These are phyloP conservation scores for Sinella curviseta DNA, from an alignment of 1,140 invertebrate species.

Conservation along the genomic window DNA sequence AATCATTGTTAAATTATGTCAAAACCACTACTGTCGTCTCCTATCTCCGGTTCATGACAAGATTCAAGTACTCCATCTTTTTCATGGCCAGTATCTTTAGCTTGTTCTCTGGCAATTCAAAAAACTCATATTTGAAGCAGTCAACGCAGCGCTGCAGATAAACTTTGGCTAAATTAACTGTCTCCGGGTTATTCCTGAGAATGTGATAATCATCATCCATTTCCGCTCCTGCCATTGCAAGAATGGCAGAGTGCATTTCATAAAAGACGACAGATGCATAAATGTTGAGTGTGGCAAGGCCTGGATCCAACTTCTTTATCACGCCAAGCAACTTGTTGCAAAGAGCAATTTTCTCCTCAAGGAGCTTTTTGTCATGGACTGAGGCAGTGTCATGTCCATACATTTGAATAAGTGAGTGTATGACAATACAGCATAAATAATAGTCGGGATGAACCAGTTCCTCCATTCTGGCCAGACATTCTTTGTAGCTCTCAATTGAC, in stretches of 20 bases:
- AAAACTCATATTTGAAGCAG: conserved; percentile 45
- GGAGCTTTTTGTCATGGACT: conserved; percentile 30
- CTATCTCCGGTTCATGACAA: conserved; percentile 13
- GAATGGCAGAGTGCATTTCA: conserved; percentile 46
- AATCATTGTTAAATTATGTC: no score
- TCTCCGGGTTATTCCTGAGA: conserved; percentile 41
- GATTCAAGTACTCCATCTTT: conserved; percentile 46
- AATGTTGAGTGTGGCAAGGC: conserved; percentile 40
- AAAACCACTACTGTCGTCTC: no score
- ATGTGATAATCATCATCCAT: conserved; percentile 46
- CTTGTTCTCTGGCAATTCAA: conserved; percentile 42
- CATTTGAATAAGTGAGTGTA: conserved; percentile 46
- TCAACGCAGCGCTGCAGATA: conserved; percentile 47
- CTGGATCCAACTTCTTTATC: conserved; percentile 44
- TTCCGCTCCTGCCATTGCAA: conserved; percentile 42
- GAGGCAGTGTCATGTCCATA: conserved; percentile 27
- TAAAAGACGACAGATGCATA: conserved; percentile 46
- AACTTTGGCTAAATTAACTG: conserved; percentile 46
- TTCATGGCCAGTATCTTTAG: conserved; percentile 42
- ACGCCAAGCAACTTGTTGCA: conserved; percentile 41
- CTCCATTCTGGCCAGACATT: conserved; percentile 36
- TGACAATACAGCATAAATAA: conserved; percentile 45
- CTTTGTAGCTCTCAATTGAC: conserved; percentile 29
- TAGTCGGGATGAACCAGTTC: conserved; percentile 47
- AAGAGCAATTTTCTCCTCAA: conserved; percentile 45